Base-by-base conservation (phyloP, 2,113 vertebrate species). In the Callipepla californica region DNA sequence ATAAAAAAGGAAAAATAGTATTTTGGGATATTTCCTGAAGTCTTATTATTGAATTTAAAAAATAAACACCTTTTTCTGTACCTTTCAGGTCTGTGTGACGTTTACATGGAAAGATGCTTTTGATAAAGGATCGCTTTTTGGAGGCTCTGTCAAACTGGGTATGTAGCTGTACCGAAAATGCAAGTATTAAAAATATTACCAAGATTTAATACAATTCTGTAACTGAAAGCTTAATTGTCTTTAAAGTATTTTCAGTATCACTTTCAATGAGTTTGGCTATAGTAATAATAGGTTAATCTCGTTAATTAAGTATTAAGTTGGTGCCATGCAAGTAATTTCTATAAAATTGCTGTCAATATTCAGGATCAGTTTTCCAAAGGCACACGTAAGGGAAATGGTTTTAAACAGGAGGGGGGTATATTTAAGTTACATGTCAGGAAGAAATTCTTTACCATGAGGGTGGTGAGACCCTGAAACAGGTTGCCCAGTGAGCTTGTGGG, bases 91-190 rank as follows among this genome's bases (percentile, higher is more conserved):
- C 93, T 99, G 99, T 96, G 97, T 99, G 95, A 99, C 99, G 30
- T 99, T 99, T 97, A 99, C 99, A 1, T 99, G 99, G 99, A 99
- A 99, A 96, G 99, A 99, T 98, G 99, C 99, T 82, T 99, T 99
- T 96, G 99, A 99, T 97, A 99, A 99, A 98, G 99, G 99, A 91
- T 99, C 99, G 3, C 98, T 99, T 70, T 99, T 99, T 92, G 99
- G 99, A 75, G 99, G 99, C 90, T 99, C 99, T 42, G 99, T 99
- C 95, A 99, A 99, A 96, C 88, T 99, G 72, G 98, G 99, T 99
- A 98, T 98, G 98, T 96, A 76, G 88, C 59, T 69, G 59, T 86
- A 90, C 13, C 4, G 7, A 58, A 65, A 81, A 32, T 26, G 6
- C 36, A 85, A 86, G 6, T 23, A 58, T 58, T 57, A 32, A 32